phyloP scores from a whole-genome alignment of 2,888 invertebrate species.

The Megastigmus dorsalis region DNA sequence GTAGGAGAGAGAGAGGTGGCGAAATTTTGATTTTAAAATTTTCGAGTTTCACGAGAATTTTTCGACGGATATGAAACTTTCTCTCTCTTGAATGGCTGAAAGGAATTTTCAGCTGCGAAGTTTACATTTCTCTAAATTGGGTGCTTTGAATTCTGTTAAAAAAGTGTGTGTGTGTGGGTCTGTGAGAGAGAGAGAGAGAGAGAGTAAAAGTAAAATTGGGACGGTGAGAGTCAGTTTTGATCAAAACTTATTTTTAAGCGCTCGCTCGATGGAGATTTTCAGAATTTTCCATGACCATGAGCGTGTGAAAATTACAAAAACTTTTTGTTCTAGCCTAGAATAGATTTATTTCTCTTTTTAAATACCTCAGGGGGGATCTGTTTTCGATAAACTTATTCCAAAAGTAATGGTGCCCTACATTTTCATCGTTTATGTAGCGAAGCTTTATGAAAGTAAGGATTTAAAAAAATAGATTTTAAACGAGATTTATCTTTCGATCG shows the following conservation, averaged over 20 bases:
- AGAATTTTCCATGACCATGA: no score
- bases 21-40: constrained; percentile 30
- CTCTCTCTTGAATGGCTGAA: neutral
- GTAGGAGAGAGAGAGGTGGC: neutral
- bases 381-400: no score
- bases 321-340: neutral
- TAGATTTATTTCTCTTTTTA: no score
- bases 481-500: no score
- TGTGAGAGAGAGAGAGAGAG: no score
- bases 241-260: neutral
- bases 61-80: neutral
- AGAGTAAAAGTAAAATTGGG: no score
- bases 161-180: no score
- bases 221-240: neutral
- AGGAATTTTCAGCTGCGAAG: neutral
- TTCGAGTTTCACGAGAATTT: neutral
- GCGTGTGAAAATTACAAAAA: neutral
- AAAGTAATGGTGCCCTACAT: no score
- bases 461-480: no score
- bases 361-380: neutral
- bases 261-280: neutral
- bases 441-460: no score
- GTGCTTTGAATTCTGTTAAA: neutral
- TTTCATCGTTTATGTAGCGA: no score
- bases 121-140: neutral